Conservation (phyloP, 2,888 invertebrate species). For the Cosmopolites sordidus region DNA sequence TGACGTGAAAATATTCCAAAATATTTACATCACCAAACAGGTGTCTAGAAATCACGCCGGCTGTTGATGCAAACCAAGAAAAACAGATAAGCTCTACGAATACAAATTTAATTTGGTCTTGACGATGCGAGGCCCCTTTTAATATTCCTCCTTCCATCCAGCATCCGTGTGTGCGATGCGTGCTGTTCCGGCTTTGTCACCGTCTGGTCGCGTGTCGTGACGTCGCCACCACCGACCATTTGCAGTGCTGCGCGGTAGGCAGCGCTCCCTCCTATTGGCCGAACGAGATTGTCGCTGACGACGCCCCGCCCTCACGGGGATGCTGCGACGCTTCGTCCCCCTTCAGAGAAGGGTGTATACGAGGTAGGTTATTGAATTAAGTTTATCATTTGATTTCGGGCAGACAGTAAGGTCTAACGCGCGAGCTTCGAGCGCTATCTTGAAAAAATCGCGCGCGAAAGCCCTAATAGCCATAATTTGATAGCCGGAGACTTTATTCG, state of each 20-base stretch:
- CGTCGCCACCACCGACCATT: slow-evolving; percentile 32
- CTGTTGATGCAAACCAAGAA: slow-evolving; percentile 46
- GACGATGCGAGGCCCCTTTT: slow-evolving; percentile 38
- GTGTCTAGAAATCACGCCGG: slow-evolving; percentile 37
- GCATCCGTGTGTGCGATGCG: slow-evolving; percentile 5
- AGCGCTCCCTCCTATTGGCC: slow-evolving; percentile 28
- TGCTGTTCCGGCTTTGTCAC: slow-evolving; percentile 18
- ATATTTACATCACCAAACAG: slow-evolving; percentile 24
- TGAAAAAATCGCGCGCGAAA: slow-evolving; percentile 47
- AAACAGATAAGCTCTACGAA: slow-evolving; percentile 46
- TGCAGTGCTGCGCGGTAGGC: slow-evolving; percentile 16
- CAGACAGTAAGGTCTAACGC: slow-evolving; percentile 50
- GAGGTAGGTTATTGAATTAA: slow-evolving; percentile 70
- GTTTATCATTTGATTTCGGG: slow-evolving; percentile 68
- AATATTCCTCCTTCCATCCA: slow-evolving; percentile 40
- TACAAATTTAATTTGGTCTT: slow-evolving; percentile 47
- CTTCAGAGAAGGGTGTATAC: slow-evolving; percentile 32
- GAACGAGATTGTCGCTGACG: slow-evolving; percentile 25
- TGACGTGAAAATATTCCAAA: background rate
- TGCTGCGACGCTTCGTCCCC: slow-evolving; percentile 37
- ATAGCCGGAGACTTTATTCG: slow-evolving; percentile 47
- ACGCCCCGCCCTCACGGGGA: slow-evolving; percentile 35
- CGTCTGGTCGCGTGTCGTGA: slow-evolving; percentile 41
- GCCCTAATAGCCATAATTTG: slow-evolving; percentile 50
- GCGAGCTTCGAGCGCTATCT: slow-evolving; percentile 40